phyloP scores from a whole-genome alignment of 2,113 vertebrate genomes.

The Rattus rattus region DNA sequence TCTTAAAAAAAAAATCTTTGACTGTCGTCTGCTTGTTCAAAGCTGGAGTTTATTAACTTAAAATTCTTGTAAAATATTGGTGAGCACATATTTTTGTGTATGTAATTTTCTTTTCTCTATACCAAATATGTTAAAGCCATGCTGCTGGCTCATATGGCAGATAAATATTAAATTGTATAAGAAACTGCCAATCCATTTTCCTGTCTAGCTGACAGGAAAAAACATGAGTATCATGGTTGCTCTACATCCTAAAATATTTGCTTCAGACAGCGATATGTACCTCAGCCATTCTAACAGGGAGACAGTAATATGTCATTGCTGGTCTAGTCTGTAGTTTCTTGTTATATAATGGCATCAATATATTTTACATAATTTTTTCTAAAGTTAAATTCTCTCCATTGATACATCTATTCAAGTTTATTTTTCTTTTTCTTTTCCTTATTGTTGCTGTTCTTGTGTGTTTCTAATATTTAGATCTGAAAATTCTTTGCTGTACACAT shows the following conservation, averaged over 20 bases:
- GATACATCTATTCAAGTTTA: neutral
- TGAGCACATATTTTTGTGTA: neutral
- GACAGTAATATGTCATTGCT: neutral
- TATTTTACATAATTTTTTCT: neutral
- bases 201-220: too few species aligned
- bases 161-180: neutral
- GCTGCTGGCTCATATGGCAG: neutral
- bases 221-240: neutral
- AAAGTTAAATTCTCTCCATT: neutral
- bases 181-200: neutral
- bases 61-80: neutral
- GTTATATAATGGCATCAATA: neutral
- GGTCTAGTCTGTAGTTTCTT: neutral
- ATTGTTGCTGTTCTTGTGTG: too few species aligned
- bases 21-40: neutral
- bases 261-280: neutral
- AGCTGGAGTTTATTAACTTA: neutral
- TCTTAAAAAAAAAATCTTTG: neutral
- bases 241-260: neutral
- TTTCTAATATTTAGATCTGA: neutral
- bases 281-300: neutral
- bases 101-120: neutral
- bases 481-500: neutral
- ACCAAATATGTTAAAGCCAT: neutral
- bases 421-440: neutral